These are phyloP conservation scores for Odiellus spinosus DNA, from an alignment of 2,888 invertebrate genomes.

Conservation along the genomic window DNA sequence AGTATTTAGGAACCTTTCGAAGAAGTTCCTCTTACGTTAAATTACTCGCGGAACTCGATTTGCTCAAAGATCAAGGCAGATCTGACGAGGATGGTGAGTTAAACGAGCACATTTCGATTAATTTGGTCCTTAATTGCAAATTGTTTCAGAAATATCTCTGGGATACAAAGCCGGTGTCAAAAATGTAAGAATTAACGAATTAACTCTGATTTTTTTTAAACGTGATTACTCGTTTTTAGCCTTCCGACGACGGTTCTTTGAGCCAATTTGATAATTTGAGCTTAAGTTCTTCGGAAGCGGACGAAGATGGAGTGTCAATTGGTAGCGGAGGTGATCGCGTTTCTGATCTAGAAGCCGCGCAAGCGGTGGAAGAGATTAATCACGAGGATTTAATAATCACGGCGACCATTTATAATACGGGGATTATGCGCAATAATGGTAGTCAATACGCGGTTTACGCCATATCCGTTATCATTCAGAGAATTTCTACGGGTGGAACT, in stretches of 20 bases:
- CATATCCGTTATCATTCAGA: conserved; percentile 51
- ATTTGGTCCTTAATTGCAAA: too few relatives aligned
- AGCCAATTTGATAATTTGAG: conserved; percentile 11
- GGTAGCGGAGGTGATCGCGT: conserved; percentile 4
- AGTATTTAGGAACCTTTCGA: conserved; percentile 47
- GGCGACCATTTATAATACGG: conserved; percentile 15
- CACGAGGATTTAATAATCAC: conserved; percentile 11
- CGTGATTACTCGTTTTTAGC: background rate
- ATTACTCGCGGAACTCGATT: conserved; percentile 53
- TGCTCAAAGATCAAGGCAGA: conserved; percentile 38
- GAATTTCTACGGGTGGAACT: conserved; percentile 40
- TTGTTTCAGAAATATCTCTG: too few relatives aligned
- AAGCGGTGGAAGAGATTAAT: conserved; percentile 6
- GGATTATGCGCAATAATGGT: conserved; percentile 59
- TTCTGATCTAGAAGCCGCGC: conserved; percentile 6
- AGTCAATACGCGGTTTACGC: conserved; percentile 78
- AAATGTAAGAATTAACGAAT: too few relatives aligned
- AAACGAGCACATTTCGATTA: background rate
- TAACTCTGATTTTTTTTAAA: too few relatives aligned
- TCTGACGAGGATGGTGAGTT: conserved; percentile 40
- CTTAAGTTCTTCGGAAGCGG: conserved; percentile 13
- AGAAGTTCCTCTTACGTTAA: conserved; percentile 48
- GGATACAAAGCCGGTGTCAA: too few relatives aligned
- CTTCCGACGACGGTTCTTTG: conserved; percentile 13
- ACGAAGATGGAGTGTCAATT: conserved; percentile 10